phyloP scores from a whole-genome alignment of 1,140 invertebrate species.

The Colletes latitarsis region DNA sequence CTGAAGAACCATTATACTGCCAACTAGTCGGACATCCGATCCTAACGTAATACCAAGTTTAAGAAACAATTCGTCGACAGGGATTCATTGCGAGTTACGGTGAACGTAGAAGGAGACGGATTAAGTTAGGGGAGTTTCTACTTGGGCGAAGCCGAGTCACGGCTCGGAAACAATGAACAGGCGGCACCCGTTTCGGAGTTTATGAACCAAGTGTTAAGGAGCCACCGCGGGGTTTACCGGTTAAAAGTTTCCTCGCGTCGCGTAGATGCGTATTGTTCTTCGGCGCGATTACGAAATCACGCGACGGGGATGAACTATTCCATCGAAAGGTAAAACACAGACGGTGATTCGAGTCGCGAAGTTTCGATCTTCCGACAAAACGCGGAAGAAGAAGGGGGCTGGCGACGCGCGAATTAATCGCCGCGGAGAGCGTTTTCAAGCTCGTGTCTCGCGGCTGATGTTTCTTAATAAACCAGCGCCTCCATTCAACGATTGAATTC shows the following conservation, averaged over 20 bases:
- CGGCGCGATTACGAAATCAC: not conserved
- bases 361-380: not conserved
- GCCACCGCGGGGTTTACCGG: slow-evolving; percentile 16
- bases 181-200: slow-evolving; percentile 20
- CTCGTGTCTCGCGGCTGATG: not conserved
- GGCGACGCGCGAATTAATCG: not conserved
- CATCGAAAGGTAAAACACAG: not conserved
- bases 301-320: no score
- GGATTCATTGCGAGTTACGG: slow-evolving; percentile 8
- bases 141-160: slow-evolving; percentile 1
- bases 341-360: not conserved
- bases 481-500: not conserved
- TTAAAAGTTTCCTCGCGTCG: slow-evolving; percentile 12
- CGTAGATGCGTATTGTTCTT: not conserved
- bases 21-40: not conserved
- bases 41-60: not conserved
- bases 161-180: slow-evolving; percentile 18
- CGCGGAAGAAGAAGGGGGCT: not conserved
- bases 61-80: slow-evolving; percentile 10
- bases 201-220: slow-evolving; percentile 33
- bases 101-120: not conserved
- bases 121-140: slow-evolving; percentile 37
- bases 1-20: not conserved
- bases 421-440: not conserved
- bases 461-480: not conserved